Conservation (phyloP, 2,797 vertebrate species). For the Poeciliopsis gracilis region DNA sequence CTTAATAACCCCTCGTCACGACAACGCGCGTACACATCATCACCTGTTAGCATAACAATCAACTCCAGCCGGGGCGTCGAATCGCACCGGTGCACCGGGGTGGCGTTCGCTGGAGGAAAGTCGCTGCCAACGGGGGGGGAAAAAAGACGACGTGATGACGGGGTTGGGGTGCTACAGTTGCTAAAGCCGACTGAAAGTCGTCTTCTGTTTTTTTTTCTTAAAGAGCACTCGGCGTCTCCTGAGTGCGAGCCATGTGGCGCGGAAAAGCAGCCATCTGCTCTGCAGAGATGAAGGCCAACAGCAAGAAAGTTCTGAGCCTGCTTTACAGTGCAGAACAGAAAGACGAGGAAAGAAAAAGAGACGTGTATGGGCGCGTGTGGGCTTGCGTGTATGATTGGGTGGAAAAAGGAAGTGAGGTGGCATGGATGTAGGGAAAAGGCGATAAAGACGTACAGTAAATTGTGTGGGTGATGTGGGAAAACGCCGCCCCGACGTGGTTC, state of each 20-base stretch:
- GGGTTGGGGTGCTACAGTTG: slow-evolving; percentile 56
- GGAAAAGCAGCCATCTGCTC: slow-evolving; percentile 77
- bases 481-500: slow-evolving; percentile 29
- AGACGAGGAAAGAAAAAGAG: background rate
- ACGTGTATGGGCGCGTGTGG: background rate
- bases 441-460: slow-evolving; percentile 32
- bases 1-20: slow-evolving; percentile 55
- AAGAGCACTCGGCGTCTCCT: slow-evolving; percentile 69
- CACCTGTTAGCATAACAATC: slow-evolving; percentile 58
- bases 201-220: slow-evolving; percentile 61
- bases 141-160: slow-evolving; percentile 33
- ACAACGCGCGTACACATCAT: slow-evolving; percentile 62
- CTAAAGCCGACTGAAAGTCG: slow-evolving; percentile 73
- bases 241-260: slow-evolving; percentile 70
- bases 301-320: slow-evolving; percentile 42
- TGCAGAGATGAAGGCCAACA: slow-evolving; percentile 62
- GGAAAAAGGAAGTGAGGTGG: slow-evolving; percentile 26
- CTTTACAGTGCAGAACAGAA: slow-evolving; percentile 35
- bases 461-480: slow-evolving; percentile 29
- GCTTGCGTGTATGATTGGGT: slow-evolving; percentile 22
- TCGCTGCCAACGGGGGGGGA: slow-evolving; percentile 27
- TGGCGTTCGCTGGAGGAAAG: background rate
- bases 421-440: slow-evolving; percentile 8
- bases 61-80: slow-evolving; percentile 13
- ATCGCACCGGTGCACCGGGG: slow-evolving; percentile 11